A percentile compares a stretch with the other conserved stretches of the same genome.
Conservation (phyloP, 2,797 vertebrate genomes). For the Rhinophrynus dorsalis region DNA sequence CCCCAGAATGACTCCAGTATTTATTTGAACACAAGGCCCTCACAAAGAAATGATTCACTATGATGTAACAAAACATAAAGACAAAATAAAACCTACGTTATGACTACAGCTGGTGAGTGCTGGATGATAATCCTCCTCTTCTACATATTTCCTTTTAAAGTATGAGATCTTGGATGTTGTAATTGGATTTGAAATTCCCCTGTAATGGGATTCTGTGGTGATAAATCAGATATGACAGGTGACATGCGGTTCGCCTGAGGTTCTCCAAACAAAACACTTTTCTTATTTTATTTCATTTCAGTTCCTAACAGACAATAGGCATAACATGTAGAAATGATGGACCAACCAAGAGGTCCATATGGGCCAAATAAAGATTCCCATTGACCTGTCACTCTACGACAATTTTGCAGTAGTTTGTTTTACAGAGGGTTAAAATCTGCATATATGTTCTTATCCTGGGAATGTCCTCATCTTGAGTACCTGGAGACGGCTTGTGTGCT, state of each 20-base stretch:
- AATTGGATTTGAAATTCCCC: slow-evolving; percentile 83
- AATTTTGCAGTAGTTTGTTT: no score
- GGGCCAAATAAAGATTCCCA: no score
- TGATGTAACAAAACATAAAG: slow-evolving; percentile 49
- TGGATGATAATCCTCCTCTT: slow-evolving; percentile 85
- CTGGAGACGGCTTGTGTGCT: no score
- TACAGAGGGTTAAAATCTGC: no score
- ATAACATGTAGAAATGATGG: no score
- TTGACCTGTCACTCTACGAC: no score
- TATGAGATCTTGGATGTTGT: slow-evolving; percentile 88
- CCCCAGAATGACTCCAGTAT: no score
- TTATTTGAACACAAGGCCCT: no score
- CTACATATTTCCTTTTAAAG: slow-evolving; percentile 96
- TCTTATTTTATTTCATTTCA: no score
- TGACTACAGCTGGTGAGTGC: slow-evolving; percentile 86
- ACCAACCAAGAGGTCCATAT: no score
- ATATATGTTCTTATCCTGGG: no score
- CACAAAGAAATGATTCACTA: not conserved
- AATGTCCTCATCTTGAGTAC: no score
- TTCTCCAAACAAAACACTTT: slow-evolving; percentile 68
- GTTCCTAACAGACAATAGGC: slow-evolving; percentile 53
- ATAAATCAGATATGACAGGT: slow-evolving; percentile 74
- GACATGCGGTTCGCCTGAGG: slow-evolving; percentile 67
- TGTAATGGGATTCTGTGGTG: slow-evolving; percentile 77
- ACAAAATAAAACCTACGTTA: slow-evolving; percentile 75